Conservation (phyloP, 2,797 vertebrate genomes). For the Menidia menidia region DNA sequence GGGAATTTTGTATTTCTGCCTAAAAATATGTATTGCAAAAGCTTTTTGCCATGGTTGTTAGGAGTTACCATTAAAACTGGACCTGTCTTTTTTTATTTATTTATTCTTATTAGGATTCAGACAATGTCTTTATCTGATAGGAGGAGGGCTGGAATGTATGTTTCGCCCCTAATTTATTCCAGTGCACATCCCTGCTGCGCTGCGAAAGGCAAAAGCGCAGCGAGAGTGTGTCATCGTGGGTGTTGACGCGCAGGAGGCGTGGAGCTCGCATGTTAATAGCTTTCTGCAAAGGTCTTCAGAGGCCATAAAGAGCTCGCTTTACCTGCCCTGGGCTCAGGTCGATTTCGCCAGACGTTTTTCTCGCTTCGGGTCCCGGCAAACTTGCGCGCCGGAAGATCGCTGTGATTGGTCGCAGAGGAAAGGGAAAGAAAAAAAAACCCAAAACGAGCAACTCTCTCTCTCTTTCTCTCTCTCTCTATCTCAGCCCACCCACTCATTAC, state of each 20-base stretch:
- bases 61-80: background rate
- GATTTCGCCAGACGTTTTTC: conserved; percentile 1
- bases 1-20: no score
- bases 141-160: background rate
- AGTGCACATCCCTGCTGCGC: conserved; percentile 8
- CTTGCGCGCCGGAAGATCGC: background rate
- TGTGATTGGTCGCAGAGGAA: conserved; percentile 61
- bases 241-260: conserved; percentile 42
- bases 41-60: no score
- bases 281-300: conserved; percentile 3
- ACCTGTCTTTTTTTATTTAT: background rate
- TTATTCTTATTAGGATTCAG: background rate
- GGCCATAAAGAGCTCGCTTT: conserved; percentile 50
- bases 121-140: background rate
- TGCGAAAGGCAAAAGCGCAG: background rate
- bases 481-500: conserved; percentile 78
- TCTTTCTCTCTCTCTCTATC: background rate
- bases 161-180: background rate
- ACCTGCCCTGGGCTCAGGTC: conserved; percentile 56
- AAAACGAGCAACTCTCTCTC: background rate
- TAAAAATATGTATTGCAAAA: no score
- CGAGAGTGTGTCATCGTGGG: conserved; percentile 33
- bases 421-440: no score
- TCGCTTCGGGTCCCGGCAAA: background rate
- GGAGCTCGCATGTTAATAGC: conserved; percentile 40